Conservation (phyloP, 2,113 vertebrate species). For the Sturnus vulgaris region DNA sequence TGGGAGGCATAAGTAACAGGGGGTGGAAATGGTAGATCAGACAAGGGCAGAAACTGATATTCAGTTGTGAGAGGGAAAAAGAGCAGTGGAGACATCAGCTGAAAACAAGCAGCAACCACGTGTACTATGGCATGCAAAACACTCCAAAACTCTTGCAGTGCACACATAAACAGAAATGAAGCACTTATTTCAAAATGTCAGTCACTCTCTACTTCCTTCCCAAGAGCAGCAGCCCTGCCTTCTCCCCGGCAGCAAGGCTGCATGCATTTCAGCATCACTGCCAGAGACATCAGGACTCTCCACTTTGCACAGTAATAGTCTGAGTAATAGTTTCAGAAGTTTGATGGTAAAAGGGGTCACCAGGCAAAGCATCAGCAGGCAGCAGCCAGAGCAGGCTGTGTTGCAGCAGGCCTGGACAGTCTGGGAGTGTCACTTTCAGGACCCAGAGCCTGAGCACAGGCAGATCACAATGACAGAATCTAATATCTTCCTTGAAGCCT, state of each 20-base stretch:
- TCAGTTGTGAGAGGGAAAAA: slow-evolving; percentile 12
- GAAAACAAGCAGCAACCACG: neutral
- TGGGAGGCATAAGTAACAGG: slow-evolving; percentile 34
- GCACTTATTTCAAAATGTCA: neutral
- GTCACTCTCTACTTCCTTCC: neutral
- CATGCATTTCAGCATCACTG: neutral
- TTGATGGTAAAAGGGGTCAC: neutral
- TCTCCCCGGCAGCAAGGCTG: neutral
- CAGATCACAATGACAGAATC: slow-evolving; percentile 5
- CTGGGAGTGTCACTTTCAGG: neutral
- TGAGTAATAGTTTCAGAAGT: neutral
- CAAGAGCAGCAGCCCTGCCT: neutral
- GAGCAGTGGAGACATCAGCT: neutral
- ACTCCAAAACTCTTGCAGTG: neutral
- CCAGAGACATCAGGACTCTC: neutral
- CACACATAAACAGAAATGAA: neutral
- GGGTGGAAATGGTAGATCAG: neutral
- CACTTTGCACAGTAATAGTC: neutral
- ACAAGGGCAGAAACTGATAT: slow-evolving; percentile 33
- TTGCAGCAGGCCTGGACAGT: neutral
- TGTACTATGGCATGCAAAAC: neutral
- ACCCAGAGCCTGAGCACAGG: neutral
- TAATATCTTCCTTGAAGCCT: slow-evolving; percentile 34
- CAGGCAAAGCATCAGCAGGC: neutral
- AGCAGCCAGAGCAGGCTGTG: neutral